Evolutionary conservation across 2,888 invertebrate species (phyloP).

Genomic region (Lasioglossum vierecki): DNA sequence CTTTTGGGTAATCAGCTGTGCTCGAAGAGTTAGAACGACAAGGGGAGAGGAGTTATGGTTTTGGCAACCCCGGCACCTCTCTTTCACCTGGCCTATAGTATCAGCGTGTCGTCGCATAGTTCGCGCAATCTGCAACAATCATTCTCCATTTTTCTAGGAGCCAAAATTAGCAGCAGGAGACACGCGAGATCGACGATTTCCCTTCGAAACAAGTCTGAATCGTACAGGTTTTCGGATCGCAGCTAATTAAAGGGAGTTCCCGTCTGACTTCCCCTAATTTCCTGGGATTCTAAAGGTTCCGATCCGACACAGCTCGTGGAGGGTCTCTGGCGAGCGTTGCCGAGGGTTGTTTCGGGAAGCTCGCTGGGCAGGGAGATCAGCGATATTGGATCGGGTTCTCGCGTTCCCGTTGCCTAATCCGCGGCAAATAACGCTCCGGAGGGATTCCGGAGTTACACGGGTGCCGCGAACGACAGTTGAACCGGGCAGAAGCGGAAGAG

Average conservation of each 20-base stretch:
- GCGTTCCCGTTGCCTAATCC: background rate
- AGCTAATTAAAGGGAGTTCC: background rate
- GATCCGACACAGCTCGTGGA: background rate
- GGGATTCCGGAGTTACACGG: constrained; percentile 3
- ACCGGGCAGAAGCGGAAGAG: background rate
- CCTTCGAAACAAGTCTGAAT: too few species aligned
- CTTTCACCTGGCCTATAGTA: too few species aligned
- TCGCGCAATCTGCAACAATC: too few species aligned
- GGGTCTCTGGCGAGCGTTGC: background rate
- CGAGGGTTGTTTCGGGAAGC: background rate
- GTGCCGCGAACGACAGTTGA: background rate
- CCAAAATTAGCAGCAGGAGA: background rate
- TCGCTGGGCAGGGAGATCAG: background rate
- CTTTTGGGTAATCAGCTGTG: too few species aligned
- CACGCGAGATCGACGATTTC: too few species aligned
- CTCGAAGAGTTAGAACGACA: too few species aligned
- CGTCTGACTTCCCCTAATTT: background rate
- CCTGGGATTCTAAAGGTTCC: background rate
- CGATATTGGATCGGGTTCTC: background rate
- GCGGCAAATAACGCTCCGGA: constrained; percentile 15
- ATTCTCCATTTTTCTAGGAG: too few species aligned
- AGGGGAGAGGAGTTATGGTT: too few species aligned
- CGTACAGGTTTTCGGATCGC: too few species aligned
- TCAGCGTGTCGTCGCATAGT: too few species aligned
- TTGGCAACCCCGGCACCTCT: too few species aligned